phyloP scores from a whole-genome alignment of 1,140 invertebrate species.

The Oryctes rhinoceros region DNA sequence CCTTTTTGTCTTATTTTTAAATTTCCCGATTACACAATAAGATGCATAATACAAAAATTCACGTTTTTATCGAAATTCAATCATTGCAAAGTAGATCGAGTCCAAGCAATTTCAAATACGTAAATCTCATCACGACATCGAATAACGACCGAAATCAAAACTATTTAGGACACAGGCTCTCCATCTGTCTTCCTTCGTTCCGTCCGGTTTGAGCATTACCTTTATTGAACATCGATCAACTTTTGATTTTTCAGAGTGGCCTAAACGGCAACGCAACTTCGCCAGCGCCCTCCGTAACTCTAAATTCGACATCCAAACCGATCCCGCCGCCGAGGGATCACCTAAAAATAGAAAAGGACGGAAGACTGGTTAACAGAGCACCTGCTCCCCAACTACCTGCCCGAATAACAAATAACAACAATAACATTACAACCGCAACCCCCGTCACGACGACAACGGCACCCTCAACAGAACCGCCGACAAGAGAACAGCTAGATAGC shows the following conservation, averaged over 20 bases:
- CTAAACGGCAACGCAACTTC: constrained; percentile 62
- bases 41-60: too few relatives aligned
- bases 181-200: not conserved
- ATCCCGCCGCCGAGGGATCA: constrained; percentile 80
- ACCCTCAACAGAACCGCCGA: constrained; percentile 68
- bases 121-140: not conserved
- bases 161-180: not conserved
- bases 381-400: constrained; percentile 76
- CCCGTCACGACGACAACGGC: constrained; percentile 58
- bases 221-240: not conserved
- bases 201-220: not conserved
- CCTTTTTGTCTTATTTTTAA: too few relatives aligned
- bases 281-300: constrained; percentile 42
- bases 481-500: constrained; percentile 85
- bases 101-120: not conserved
- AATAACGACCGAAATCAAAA: not conserved
- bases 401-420: constrained; percentile 64
- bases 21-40: too few relatives aligned
- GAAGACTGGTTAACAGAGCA: constrained; percentile 70
- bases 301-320: constrained; percentile 63
- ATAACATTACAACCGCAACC: constrained; percentile 61
- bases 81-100: not conserved
- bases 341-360: constrained; percentile 68
- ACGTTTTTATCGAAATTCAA: too few relatives aligned
- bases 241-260: constrained; percentile 58